Base-by-base conservation (phyloP, 1,140 invertebrate genomes). In the Chymomyza costata region DNA sequence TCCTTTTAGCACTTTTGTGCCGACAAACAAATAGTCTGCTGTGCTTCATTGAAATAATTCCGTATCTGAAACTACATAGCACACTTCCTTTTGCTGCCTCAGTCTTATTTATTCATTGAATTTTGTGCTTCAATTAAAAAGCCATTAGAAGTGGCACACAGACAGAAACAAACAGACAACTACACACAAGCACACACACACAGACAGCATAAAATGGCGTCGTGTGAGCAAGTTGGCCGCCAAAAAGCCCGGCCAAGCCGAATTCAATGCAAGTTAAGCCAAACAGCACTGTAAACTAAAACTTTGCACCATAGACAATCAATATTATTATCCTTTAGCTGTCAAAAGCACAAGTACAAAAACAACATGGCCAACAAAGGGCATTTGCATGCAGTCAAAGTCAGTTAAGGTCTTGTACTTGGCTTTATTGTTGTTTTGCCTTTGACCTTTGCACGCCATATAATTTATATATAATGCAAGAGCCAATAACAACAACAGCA, bases 91-190 rank as follows among this genome's bases (percentile, higher is more conserved):
- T 58, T 53, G 50, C 31, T 17, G 3, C 38, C 51, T 59, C 68
- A n/a, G n/a, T 73, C 25, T 73, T 73, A 68, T 69, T 76, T 76
- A 76, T 76, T 76, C 70, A 76, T 58, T 65, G 70, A 76, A 61
- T 76, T 76, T 59, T 65, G 49, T 61, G 55, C 65, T 76, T 76
- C 65, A 76, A 76, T 76, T 76, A 76, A 76, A 76, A 76, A 65
- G 61, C 49, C 70, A 76, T 76, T 76, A 76, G 56, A 74, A 66
- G 21, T 21, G 21, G 15, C 45, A 14, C 25, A 14, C 51, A 35
- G 15, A 35, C 19, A n/a, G n/a, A n/a, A n/a, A 34, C 39, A 8
- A 37, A 31, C 21, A 45, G 30, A 11, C 28, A 32, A n/a, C n/a
- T 6, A 37, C 55, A 53, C 41, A 45, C 56, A 14, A 53, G 2